Evolutionary conservation across 2,888 invertebrate species (phyloP).

Genomic region (Disparrhopalites patrizii): DNA sequence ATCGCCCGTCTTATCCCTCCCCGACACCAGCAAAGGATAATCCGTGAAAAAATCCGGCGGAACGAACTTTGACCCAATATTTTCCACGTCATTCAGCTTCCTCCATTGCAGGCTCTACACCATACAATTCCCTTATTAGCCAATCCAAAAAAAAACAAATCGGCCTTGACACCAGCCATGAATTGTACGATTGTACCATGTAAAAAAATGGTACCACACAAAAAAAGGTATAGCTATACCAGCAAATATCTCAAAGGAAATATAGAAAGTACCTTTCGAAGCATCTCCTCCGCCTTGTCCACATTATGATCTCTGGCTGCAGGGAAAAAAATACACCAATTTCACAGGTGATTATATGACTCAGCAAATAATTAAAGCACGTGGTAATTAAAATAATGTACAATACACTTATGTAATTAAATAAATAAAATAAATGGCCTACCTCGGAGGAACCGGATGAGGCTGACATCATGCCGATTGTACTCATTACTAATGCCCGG

Average conservation of each 20-base stretch:
- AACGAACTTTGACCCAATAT: neutral
- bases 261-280: neutral
- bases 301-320: neutral
- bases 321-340: too few species aligned
- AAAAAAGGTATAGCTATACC: too few species aligned
- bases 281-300: neutral
- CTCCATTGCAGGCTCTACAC: neutral
- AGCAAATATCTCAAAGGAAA: too few species aligned
- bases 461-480: slow-evolving; percentile 10
- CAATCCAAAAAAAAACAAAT: too few species aligned
- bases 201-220: too few species aligned
- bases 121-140: too few species aligned
- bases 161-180: too few species aligned
- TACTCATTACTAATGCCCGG: neutral
- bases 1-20: neutral
- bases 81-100: neutral
- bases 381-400: too few species aligned
- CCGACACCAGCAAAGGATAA: neutral
- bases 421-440: neutral
- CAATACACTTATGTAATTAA: neutral
- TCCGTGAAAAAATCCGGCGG: neutral
- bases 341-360: too few species aligned
- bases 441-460: slow-evolving; percentile 14
- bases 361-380: too few species aligned
- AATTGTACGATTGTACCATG: too few species aligned